Base-by-base conservation (phyloP, 2,888 invertebrate species). In the Agapostemon virescens region DNA sequence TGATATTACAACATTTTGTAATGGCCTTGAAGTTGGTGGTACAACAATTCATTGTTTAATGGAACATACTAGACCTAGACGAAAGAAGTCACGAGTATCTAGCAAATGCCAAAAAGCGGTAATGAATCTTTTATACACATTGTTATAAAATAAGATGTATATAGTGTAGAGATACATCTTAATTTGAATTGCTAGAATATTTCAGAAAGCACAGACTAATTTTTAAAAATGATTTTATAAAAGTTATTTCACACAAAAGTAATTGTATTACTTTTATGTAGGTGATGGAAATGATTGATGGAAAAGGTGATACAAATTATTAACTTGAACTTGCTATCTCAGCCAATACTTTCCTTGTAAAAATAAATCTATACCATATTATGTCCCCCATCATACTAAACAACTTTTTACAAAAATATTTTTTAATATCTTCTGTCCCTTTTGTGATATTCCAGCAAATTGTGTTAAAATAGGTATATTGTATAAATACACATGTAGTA, bases 41-140 rank as follows among this genome's bases (percentile, higher is more conserved):
- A 96, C 96, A 90, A 98, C 98, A 0, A 96, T 99, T 85, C 99
- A 99, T 92, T 99, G 99, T 91, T 93, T 99, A 63, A 97, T 99
- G 97, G 96, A 97, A 58, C 96, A 97, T 92, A 96, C 97, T 0
- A 95, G 96, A 87, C 94, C 95, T 1, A 94, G 95, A 85, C 94
- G 94, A 88, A 93, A 94, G 88, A 95, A 94, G 88, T 95, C 95
- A 13, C 93, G 96, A 84, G 95, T 98, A 40, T 95, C 95, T 49
- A 92, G 94, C 26, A 93, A 94, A 69, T 98, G 98, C 89, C 95
- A 96, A 91, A 95, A 96, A 90, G 96, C 97, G 71, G 95, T 95
- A 92, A 93, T 45, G 9, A 79, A 74, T 66, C 49, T 68, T 73
- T 11, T 40, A 9, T 33, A 4, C 67, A 26, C 30, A 68, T n/a